phyloP scores from a whole-genome alignment of 2,888 invertebrate genomes.

The Nomada ruficornis region DNA sequence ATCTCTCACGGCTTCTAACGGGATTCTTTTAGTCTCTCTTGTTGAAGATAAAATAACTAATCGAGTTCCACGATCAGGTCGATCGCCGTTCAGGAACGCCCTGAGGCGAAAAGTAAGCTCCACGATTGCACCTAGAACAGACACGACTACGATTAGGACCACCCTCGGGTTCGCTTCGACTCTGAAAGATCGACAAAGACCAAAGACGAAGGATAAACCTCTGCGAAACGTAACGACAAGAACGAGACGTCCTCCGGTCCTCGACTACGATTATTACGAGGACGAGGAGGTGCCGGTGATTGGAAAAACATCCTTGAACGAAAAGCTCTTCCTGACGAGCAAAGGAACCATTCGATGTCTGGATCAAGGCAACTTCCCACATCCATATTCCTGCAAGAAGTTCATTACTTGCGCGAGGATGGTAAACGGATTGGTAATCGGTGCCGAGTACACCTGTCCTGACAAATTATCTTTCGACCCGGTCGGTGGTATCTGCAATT shows the following conservation, averaged over 20 bases:
- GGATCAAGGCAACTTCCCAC: slow-evolving; percentile 96
- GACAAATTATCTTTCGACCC: slow-evolving; percentile 94
- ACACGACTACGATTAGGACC: slow-evolving; percentile 61
- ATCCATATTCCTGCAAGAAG: slow-evolving; percentile 95
- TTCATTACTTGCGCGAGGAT: slow-evolving; percentile 95
- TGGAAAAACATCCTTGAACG: slow-evolving; percentile 85
- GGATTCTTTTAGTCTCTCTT: slow-evolving; percentile 24
- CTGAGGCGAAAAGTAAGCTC: slow-evolving; percentile 82
- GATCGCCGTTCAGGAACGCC: slow-evolving; percentile 75
- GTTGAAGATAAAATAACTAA: slow-evolving; percentile 49
- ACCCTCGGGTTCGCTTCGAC: slow-evolving; percentile 62
- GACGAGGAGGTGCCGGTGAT: slow-evolving; percentile 88
- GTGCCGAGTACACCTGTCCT: slow-evolving; percentile 96
- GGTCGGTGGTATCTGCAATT: slow-evolving; percentile 95
- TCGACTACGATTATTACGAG: slow-evolving; percentile 89
- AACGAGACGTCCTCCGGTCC: slow-evolving; percentile 79
- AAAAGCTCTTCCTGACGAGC: slow-evolving; percentile 87
- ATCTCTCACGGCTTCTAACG: slow-evolving; percentile 34
- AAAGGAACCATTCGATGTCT: slow-evolving; percentile 91
- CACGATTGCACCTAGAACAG: slow-evolving; percentile 77
- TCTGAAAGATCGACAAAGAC: slow-evolving; percentile 49
- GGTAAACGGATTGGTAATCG: slow-evolving; percentile 91
- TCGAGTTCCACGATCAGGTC: slow-evolving; percentile 75
- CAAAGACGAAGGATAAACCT: slow-evolving; percentile 52
- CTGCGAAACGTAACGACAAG: slow-evolving; percentile 53